Percentiles rank a stretch among this genome's conserved stretches.
phyloP scores from a whole-genome alignment of 2,113 vertebrate species.

The Bos taurus region ARS-UCD2.0 NC_037329.1:51057501-51058000 shows the following conservation, averaged over 20 bases:
- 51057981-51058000: neutral
- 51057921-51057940: neutral
- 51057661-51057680: neutral
- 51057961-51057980: neutral
- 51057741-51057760: neutral
- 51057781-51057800: neutral
- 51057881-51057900: neutral
- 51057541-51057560: neutral
- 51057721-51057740: neutral
- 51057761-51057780: neutral
- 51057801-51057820: neutral
- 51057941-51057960: neutral
- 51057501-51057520: neutral
- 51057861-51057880: neutral
- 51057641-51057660: neutral
- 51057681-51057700: neutral
- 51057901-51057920: neutral
- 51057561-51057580: neutral
- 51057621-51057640: neutral
- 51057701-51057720: neutral
- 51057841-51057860: neutral
- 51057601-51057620: neutral
- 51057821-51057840: neutral
- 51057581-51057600: neutral
- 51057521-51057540: neutral